phyloP scores from a whole-genome alignment of 2,113 vertebrate species.

The Numida meleagris region DNA sequence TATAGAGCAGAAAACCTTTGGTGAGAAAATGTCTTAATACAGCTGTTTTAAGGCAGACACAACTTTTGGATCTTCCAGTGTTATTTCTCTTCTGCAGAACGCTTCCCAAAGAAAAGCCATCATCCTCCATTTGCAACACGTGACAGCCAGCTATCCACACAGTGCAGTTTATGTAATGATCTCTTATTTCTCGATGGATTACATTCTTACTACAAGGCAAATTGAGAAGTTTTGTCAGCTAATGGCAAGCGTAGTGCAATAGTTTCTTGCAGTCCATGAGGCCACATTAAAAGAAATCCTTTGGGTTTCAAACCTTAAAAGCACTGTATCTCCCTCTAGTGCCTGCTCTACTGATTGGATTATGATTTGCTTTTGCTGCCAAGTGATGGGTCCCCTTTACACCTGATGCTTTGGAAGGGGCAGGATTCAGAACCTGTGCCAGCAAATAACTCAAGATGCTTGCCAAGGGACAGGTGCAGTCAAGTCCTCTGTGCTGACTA shows the following conservation, averaged over 20 bases:
- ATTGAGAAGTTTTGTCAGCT: neutral
- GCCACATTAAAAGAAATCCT: neutral
- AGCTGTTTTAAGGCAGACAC: neutral
- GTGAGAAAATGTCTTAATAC: neutral
- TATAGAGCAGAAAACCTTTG: neutral
- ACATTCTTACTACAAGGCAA: neutral
- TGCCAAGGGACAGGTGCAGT: neutral
- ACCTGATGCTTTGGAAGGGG: neutral
- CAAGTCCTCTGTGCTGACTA: neutral
- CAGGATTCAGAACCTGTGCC: neutral
- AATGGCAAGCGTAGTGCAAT: fast-evolving
- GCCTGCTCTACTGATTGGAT: neutral
- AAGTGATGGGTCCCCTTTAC: neutral
- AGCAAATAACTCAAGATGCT: neutral
- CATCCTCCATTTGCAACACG: neutral
- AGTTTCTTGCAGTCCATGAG: neutral
- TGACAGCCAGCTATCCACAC: neutral
- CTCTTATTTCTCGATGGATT: neutral
- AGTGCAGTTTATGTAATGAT: neutral
- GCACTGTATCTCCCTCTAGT: neutral
- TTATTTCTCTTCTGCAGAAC: neutral
- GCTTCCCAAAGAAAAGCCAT: neutral
- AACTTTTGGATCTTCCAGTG: neutral
- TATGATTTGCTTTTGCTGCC: neutral
- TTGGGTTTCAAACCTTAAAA: neutral